These are phyloP conservation scores for Pyrgilauda ruficollis DNA, from an alignment of 2,113 vertebrate species.

Conservation along the genomic window DNA sequence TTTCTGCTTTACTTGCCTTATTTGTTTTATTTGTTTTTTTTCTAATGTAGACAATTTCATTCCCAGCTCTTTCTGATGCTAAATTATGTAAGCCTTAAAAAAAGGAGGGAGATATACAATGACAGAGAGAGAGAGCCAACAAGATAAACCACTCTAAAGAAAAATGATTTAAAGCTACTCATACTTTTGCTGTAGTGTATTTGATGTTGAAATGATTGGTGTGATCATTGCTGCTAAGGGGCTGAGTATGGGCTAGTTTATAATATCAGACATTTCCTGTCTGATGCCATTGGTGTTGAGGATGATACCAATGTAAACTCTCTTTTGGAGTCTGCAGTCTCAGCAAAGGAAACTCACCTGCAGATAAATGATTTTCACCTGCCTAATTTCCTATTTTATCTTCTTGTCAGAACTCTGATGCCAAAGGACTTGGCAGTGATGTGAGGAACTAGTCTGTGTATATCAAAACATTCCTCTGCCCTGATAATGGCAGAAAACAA, in stretches of 20 bases:
- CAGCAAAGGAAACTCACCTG: neutral
- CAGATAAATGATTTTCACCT: neutral
- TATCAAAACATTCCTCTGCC: neutral
- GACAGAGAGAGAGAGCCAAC: neutral
- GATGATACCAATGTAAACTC: neutral
- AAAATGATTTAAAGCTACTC: neutral
- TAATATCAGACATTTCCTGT: neutral
- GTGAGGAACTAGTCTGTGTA: neutral
- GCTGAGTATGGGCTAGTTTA: neutral
- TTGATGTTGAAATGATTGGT: neutral
- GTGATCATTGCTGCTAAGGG: neutral
- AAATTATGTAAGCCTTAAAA: neutral
- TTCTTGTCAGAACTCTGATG: neutral
- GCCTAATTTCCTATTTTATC: neutral
- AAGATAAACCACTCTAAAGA: neutral
- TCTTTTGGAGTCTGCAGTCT: neutral
- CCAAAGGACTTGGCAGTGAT: neutral
- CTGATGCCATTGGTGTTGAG: neutral
- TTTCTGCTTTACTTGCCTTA: neutral
- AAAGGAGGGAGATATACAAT: neutral
- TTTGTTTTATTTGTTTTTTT: neutral
- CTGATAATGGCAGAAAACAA: neutral
- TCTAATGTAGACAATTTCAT: neutral
- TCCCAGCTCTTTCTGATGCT: neutral
- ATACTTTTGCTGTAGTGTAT: neutral